These are phyloP conservation scores for Knipowitschia caucasica DNA, from an alignment of 2,797 vertebrate species.

Conservation along the genomic window DNA sequence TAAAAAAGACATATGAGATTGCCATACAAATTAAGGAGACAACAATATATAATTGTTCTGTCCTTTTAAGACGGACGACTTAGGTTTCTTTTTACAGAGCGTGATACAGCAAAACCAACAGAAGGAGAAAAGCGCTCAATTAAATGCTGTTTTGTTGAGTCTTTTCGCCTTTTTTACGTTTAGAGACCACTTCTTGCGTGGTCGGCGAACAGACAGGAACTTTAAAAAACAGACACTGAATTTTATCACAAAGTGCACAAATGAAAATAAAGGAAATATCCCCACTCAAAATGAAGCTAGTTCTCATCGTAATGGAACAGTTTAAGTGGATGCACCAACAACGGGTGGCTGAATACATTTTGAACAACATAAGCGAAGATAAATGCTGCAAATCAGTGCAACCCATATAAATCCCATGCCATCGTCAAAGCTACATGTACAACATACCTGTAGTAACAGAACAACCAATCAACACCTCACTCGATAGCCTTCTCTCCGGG, in stretches of 20 bases:
- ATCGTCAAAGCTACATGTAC: constrained; percentile 66
- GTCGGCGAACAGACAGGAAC: constrained; percentile 79
- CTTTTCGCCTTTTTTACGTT: constrained; percentile 59
- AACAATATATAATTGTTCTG: constrained; percentile 77
- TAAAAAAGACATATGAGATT: constrained; percentile 71
- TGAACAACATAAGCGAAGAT: constrained; percentile 58
- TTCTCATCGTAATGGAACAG: constrained; percentile 18
- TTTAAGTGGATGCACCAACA: constrained; percentile 45
- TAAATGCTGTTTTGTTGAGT: constrained; percentile 63
- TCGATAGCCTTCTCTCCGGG: constrained; percentile 61
- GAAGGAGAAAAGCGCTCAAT: constrained; percentile 25
- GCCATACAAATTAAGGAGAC: constrained; percentile 66
- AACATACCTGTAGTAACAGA: constrained; percentile 60
- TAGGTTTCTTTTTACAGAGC: constrained; percentile 58
- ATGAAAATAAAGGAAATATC: constrained; percentile 18
- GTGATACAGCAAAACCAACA: constrained; percentile 21
- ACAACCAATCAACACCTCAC: constrained; percentile 55
- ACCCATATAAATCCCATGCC: constrained; percentile 93
- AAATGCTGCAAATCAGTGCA: constrained; percentile 95
- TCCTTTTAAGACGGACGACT: constrained; percentile 82
- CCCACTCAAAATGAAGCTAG: constrained; percentile 31
- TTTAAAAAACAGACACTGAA: constrained; percentile 75
- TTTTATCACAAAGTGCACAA: constrained; percentile 65
- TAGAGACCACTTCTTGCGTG: constrained; percentile 83
- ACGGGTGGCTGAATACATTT: constrained; percentile 51